Evolutionary conservation across 2,113 vertebrate species (phyloP).

Genomic region (Falco punctatus): DNA sequence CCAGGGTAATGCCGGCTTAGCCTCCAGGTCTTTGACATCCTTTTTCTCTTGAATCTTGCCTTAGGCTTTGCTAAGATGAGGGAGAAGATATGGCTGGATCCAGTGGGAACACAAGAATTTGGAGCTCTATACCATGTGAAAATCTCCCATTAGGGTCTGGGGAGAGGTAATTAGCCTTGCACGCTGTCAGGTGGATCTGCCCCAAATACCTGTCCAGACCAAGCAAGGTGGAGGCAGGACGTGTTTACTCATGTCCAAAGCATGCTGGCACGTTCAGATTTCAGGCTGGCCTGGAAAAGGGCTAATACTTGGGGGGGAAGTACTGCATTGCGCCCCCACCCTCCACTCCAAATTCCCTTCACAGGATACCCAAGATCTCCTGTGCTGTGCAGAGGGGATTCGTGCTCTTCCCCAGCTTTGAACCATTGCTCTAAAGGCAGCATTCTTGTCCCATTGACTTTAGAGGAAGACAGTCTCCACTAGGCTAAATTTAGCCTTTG

Average conservation of each 20-base stretch:
- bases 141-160: constrained; percentile 54
- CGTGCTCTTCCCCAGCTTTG: background rate
- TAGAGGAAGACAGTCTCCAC: background rate
- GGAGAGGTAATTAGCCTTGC: constrained; percentile 57
- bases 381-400: background rate
- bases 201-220: background rate
- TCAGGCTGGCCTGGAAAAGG: background rate
- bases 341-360: background rate
- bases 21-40: constrained; percentile 26
- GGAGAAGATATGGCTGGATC: constrained; percentile 61
- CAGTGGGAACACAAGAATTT: constrained; percentile 47
- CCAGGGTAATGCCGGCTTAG: background rate
- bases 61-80: constrained; percentile 64
- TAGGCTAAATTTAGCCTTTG: constrained; percentile 22
- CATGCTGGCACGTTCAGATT: background rate
- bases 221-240: background rate
- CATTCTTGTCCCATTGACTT: background rate
- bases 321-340: accelerated
- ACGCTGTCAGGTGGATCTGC: constrained; percentile 35
- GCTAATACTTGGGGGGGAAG: background rate
- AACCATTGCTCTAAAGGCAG: background rate
- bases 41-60: constrained; percentile 59
- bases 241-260: background rate
- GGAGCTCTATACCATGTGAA: constrained; percentile 38
- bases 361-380: background rate